Evolutionary conservation across 2,113 vertebrate genomes (phyloP).

Genomic region (Pycnonotus jocosus): DNA sequence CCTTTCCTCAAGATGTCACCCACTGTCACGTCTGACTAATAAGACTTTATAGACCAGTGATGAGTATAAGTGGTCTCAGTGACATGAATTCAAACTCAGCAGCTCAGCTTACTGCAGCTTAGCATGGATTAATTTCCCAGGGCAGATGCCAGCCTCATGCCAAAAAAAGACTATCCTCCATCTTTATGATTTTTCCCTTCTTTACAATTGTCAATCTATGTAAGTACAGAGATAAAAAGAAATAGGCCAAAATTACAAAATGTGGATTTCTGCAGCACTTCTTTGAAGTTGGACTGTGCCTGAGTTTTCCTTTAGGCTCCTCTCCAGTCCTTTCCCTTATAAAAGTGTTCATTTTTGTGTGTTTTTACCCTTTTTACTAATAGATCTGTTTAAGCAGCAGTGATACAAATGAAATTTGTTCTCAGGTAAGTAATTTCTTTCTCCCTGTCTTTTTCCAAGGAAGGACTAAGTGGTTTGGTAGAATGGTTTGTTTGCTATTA

Average conservation of each 20-base stretch:
- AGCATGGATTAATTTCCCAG: conserved; percentile 27
- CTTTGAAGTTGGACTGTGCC: not conserved
- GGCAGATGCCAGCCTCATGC: not conserved
- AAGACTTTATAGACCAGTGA: not conserved
- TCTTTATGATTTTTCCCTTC: not conserved
- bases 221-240: not conserved
- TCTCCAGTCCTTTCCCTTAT: not conserved
- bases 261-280: not conserved
- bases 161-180: not conserved
- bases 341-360: not conserved
- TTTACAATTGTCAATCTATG: not conserved
- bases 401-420: not conserved
- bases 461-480: not conserved
- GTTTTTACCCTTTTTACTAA: not conserved
- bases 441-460: not conserved
- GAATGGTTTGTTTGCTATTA: not conserved
- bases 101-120: conserved; percentile 20
- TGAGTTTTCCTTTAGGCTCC: not conserved
- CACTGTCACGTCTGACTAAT: conserved; percentile 4
- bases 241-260: not conserved
- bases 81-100: conserved; percentile 16
- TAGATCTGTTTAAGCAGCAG: not conserved
- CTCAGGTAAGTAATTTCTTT: not conserved
- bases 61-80: not conserved
- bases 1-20: not conserved